Evolutionary conservation across 2,113 vertebrate species (phyloP).

Genomic region (Petromus typicus): DNA sequence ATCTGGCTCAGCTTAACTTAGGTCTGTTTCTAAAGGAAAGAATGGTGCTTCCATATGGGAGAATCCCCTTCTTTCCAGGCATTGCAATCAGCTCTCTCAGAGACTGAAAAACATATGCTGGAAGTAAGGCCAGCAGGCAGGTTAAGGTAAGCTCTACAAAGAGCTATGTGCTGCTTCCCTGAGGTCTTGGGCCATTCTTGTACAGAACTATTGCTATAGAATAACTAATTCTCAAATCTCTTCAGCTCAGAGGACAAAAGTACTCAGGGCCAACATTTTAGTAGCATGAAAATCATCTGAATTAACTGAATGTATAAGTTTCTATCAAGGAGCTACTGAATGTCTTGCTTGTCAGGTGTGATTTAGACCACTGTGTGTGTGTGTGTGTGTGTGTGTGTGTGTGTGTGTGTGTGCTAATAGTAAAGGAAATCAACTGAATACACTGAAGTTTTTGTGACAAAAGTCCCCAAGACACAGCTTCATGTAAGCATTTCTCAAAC

Average conservation of each 20-base stretch:
- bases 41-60: neutral
- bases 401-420: neutral
- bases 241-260: neutral
- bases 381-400: no score
- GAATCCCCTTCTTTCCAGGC: neutral
- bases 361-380: constrained; percentile 42
- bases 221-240: neutral
- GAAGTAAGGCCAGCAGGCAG: neutral
- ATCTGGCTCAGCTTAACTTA: neutral
- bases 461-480: constrained; percentile 31
- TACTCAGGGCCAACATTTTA: neutral
- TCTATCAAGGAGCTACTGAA: constrained; percentile 39
- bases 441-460: constrained; percentile 37
- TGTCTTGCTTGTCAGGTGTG: neutral
- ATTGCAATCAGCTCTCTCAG: neutral
- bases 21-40: neutral
- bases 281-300: neutral
- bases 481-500: constrained; percentile 45
- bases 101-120: neutral
- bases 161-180: neutral
- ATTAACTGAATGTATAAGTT: neutral
- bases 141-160: neutral
- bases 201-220: neutral
- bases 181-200: neutral
- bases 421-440: constrained; percentile 27